Evolutionary conservation across 2,797 vertebrate species (phyloP), one percentile per base, ranked within the genome.

Genomic region (Somateria mollissima): DNA sequence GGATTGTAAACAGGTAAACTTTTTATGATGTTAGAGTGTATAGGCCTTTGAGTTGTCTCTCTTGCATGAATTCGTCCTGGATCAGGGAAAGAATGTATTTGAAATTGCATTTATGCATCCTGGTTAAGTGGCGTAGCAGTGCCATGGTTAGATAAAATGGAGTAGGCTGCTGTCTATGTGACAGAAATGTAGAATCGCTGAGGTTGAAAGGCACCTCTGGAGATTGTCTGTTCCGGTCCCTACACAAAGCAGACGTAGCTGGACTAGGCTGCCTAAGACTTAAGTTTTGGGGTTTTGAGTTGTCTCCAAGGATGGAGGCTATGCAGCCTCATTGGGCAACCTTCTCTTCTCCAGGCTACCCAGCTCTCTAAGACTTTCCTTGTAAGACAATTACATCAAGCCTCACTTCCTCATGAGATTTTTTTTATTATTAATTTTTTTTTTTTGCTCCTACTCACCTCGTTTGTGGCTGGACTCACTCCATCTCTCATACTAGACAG

Each of bases 1-100:
- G 12, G 97, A 98, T 11, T 96, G 75, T 65, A 94, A 96, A 95
- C 97, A 98, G 98, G 98, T 98, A 94, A 96, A 64, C 16, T 64
- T 62, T 14, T 49, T 41, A 24, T 28, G 73, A 18, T 16, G 10
- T 20, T 10, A 14, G 8, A 37, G 9, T 20, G 9, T 47, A 28
- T 24, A 34, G 72, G 18, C 25, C 53, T 75, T 64, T 90, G 37
- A 61, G 54, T 80, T 91, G 85, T 85, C 8, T 57, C 30, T 54
- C 6, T 54, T 85, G 4, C 10, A 5, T 67, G 2, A 69, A 57
- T 80, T 85, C n/a, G 8, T 18, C 45, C 37, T 88, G 54, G 10
- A 24, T 64, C 32, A 65, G 17, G 36, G 8, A 2, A 77, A 32
- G 22, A 84, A 21, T 22, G 3, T 43, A 16, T 73, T 88, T 85